Conservation (phyloP, 1,140 invertebrate genomes). For the Chrysopa pallens region DNA sequence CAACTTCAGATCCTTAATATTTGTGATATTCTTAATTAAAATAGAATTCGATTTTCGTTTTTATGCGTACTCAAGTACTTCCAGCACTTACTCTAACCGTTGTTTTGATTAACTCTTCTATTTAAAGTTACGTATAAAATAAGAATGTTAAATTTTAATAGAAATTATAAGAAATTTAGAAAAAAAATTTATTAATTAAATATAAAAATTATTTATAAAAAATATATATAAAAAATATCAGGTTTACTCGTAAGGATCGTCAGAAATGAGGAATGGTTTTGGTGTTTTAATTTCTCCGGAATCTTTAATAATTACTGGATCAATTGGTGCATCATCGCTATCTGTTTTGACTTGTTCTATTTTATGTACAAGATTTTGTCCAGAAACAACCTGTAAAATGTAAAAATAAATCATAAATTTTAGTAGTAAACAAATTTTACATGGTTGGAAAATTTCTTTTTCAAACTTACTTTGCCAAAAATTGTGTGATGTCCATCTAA, state of each 20-base stretch:
- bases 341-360: slow-evolving; percentile 70
- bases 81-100: no score
- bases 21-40: no score
- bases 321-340: slow-evolving; percentile 44
- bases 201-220: no score
- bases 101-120: no score
- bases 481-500: slow-evolving; percentile 83
- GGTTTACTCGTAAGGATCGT: slow-evolving; percentile 50
- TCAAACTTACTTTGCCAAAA: slow-evolving; percentile 68
- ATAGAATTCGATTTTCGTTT: no score
- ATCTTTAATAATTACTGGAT: slow-evolving; percentile 44
- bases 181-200: no score
- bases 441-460: slow-evolving; percentile 2
- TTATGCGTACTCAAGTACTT: no score
- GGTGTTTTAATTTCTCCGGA: slow-evolving; percentile 38
- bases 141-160: no score
- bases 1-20: no score
- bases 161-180: no score
- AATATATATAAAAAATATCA: neutral
- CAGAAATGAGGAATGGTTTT: slow-evolving; percentile 41
- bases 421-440: no score
- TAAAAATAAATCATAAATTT: slow-evolving; percentile 1
- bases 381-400: slow-evolving; percentile 42
- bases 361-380: slow-evolving; percentile 67
- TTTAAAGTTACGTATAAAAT: no score